Evolutionary conservation across 1,140 invertebrate genomes (phyloP).

Genomic region (Lethrus apterus): DNA sequence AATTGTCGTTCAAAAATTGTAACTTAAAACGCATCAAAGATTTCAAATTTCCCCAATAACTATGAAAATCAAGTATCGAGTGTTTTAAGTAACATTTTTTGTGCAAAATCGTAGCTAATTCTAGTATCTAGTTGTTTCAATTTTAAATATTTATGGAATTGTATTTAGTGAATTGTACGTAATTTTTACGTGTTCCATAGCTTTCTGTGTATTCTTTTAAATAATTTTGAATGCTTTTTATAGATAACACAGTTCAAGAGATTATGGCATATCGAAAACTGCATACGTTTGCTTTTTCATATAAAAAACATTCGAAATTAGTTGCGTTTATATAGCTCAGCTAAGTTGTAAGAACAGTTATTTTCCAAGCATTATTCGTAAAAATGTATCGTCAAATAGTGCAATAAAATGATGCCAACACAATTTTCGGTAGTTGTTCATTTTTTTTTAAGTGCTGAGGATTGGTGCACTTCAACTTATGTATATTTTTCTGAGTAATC

Average conservation of each 20-base stretch:
- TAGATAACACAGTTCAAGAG: no score
- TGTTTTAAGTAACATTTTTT: no score
- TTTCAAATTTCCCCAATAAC: no score
- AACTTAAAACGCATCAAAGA: no score
- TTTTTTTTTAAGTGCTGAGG: slow-evolving; percentile 39
- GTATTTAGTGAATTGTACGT: slow-evolving; percentile 12
- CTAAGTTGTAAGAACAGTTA: slow-evolving; percentile 42
- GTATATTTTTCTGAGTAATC: slow-evolving; percentile 36
- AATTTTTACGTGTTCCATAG: slow-evolving; percentile 5
- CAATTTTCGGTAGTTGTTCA: slow-evolving; percentile 20
- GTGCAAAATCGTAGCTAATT: slow-evolving; percentile 13
- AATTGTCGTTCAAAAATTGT: no score
- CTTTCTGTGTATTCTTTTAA: slow-evolving; percentile 7
- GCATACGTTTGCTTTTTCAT: no score
- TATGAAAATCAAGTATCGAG: no score
- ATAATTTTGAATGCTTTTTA: slow-evolving; percentile 25
- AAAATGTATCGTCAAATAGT: slow-evolving; percentile 28
- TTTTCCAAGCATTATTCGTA: slow-evolving; percentile 39
- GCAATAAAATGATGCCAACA: slow-evolving; percentile 38
- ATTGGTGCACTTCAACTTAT: slow-evolving; percentile 42
- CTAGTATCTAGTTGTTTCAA: slow-evolving; percentile 11
- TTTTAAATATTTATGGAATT: slow-evolving; percentile 11
- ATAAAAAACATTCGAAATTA: slow-evolving; percentile 28
- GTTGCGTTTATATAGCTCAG: slow-evolving; percentile 19
- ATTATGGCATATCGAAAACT: no score